A percentile compares a stretch with the other conserved stretches of the same genome.
These are phyloP conservation scores for Chaetorhynchus papuensis DNA, from an alignment of 2,113 vertebrate genomes.

Conservation along the genomic window DNA sequence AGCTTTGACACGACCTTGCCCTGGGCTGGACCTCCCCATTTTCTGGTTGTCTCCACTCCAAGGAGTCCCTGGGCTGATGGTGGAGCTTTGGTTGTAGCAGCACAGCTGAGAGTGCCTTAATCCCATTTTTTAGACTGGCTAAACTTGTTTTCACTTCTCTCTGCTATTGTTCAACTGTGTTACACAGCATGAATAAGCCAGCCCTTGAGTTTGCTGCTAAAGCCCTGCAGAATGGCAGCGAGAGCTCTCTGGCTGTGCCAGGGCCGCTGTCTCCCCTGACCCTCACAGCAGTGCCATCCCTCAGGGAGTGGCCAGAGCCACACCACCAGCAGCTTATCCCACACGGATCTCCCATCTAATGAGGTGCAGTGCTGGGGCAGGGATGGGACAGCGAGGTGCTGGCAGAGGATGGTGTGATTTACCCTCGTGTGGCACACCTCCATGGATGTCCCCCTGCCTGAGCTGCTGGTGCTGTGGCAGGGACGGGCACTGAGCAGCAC, in stretches of 20 bases:
- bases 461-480: not conserved
- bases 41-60: not conserved
- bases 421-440: not conserved
- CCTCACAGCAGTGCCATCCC: rapidly evolving
- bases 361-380: not conserved
- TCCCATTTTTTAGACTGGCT: not conserved
- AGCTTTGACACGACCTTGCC: not conserved
- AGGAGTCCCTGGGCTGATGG: not conserved
- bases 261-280: not conserved
- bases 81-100: rapidly evolving
- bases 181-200: not conserved
- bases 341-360: rapidly evolving
- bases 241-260: not conserved
- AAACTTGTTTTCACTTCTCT: not conserved
- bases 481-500: not conserved
- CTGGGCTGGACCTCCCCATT: not conserved
- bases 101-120: not conserved
- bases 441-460: rapidly evolving
- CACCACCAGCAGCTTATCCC: not conserved
- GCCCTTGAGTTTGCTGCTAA: not conserved
- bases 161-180: not conserved
- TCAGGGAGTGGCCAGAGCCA: not conserved
- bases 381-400: not conserved
- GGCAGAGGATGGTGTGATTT: not conserved
- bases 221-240: not conserved